Base-by-base conservation (phyloP, 2,113 vertebrate genomes). In the Ammodytes dubius region DNA sequence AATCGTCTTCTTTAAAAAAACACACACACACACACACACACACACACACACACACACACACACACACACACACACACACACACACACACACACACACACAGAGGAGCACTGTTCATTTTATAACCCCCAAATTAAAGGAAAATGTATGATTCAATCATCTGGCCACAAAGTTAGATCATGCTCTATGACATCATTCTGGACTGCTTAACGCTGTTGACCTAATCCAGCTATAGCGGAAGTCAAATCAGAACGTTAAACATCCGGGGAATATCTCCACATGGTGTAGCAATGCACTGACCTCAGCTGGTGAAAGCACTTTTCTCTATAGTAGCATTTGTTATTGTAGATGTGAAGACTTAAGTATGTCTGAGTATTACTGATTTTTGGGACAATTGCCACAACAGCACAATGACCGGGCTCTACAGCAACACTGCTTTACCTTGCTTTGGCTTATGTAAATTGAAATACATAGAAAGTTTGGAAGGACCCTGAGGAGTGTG, bases 111-210 rank as follows among this genome's bases (percentile, higher is more conserved):
- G 92, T 95, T 94, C 91, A 71, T 92, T 94, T 94, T 95, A 94
- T 93, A 94, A 91, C 87, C 91, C 77, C 68, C 58, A 88, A 95
- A 95, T 95, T 92, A 94, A 91, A 92, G 92, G 91, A 93, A 95
- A 95, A 94, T 89, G 91, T 90, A 95, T 94, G 94, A 95, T 94
- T 94, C 90, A 94, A 77, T 95, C 93, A 91, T 93, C 86, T 93
- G 92, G 89, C 90, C 88, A 74, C 91, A 91, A 86, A 93, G 74
- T 95, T 91, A 95, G 92, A 94, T 95, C 94, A 95, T 94, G 87
- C 88, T 91, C 85, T 83, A 92, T 95, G 94, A 95, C 94, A 92
- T 95, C 94, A 95, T 92, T 40, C 78, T 91, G 91, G 91, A 88
- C 74, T 39, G 87, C 85, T 68, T 64, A 65, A 85, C 74, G 86